Evolutionary conservation across 2,113 vertebrate species (phyloP).

Genomic region (Entosphenus tridentatus): DNA sequence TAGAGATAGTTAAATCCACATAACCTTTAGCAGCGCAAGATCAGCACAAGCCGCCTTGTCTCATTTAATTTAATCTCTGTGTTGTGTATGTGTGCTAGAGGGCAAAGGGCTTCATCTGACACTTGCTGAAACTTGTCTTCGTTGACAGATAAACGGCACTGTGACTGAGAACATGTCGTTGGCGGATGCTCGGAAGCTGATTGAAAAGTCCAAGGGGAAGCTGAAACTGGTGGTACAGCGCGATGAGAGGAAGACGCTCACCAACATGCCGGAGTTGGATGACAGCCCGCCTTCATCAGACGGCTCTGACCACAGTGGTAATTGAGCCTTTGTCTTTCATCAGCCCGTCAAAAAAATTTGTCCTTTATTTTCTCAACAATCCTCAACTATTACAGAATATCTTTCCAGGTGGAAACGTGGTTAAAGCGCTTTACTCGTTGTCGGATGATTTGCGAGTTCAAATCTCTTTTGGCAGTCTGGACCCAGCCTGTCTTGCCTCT

Average conservation of each 20-base stretch:
- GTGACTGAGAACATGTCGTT: conserved; percentile 98
- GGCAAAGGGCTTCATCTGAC: too few relatives aligned
- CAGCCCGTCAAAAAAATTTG: too few relatives aligned
- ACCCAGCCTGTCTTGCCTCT: too few relatives aligned
- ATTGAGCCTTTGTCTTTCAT: conserved; percentile 17
- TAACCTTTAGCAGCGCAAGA: too few relatives aligned
- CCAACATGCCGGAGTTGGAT: conserved; percentile 85
- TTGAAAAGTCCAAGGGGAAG: conserved; percentile 97
- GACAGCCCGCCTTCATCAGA: conserved; percentile 93
- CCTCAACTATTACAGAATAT: too few relatives aligned
- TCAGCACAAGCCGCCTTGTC: too few relatives aligned
- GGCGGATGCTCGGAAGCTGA: conserved; percentile 93
- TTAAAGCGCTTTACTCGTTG: too few relatives aligned
- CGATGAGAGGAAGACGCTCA: conserved; percentile 69
- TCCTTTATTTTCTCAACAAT: too few relatives aligned
- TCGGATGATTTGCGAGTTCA: too few relatives aligned
- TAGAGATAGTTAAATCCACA: too few relatives aligned
- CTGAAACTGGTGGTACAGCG: conserved; percentile 97
- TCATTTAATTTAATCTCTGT: not conserved
- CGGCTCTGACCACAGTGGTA: conserved; percentile 86
- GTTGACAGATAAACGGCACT: conserved; percentile 75
- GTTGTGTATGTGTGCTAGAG: not conserved
- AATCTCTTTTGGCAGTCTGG: too few relatives aligned
- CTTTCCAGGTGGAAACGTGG: too few relatives aligned
- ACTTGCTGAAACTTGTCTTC: not conserved